Percentiles rank a stretch among this genome's conserved stretches.
Evolutionary conservation across 2,888 invertebrate genomes (phyloP).

Genomic region (Falcaria lacertinaria): DNA sequence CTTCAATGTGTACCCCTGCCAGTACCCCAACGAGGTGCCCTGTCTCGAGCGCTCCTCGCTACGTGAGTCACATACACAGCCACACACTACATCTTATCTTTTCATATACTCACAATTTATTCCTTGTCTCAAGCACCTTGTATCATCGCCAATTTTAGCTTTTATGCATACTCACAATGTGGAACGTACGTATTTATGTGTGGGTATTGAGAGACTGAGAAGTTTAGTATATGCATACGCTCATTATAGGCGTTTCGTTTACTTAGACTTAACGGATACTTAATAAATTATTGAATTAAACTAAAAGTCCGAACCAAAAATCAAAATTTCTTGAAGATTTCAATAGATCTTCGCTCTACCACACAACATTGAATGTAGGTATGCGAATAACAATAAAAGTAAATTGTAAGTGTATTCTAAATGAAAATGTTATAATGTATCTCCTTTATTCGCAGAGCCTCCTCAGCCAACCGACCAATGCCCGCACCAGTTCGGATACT

Average conservation of each 20-base stretch:
- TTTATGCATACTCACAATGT: neutral
- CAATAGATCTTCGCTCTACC: no score
- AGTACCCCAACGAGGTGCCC: slow-evolving; percentile 90
- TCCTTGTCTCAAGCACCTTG: neutral
- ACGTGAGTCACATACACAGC: slow-evolving; percentile 74
- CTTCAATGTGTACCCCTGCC: slow-evolving; percentile 86
- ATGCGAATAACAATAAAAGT: no score
- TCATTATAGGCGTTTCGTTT: no score
- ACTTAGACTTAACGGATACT: no score
- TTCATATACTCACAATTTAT: neutral
- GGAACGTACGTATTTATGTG: neutral
- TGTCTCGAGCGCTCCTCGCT: slow-evolving; percentile 84
- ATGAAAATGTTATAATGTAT: neutral
- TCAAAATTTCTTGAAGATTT: no score
- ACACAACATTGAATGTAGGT: no score
- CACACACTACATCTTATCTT: neutral
- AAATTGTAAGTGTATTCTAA: no score
- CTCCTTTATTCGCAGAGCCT: slow-evolving; percentile 72
- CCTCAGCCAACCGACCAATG: slow-evolving; percentile 87
- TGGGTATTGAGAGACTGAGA: no score
- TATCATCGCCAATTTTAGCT: slow-evolving; percentile 29
- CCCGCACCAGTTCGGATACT: slow-evolving; percentile 91
- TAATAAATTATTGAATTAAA: no score
- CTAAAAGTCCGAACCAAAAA: no score
- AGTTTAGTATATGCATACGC: no score